A percentile compares a stretch with the other conserved stretches of the same genome.
These are phyloP conservation scores for Luffia ferchaultella DNA, from an alignment of 2,888 invertebrate genomes.

Conservation along the genomic window DNA sequence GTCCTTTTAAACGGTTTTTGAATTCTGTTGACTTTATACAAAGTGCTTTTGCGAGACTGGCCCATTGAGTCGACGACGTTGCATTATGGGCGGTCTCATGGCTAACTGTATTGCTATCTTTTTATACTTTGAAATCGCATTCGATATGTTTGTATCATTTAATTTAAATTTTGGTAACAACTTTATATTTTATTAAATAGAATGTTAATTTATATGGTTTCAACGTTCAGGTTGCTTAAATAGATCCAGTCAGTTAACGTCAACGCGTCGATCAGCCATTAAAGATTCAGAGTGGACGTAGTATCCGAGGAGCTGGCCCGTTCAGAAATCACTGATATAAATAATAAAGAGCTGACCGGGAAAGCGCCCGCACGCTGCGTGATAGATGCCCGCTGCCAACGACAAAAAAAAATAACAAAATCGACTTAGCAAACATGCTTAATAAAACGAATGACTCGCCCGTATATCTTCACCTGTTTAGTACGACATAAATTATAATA, in stretches of 20 bases:
- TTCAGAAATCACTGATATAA: not conserved
- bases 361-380: constrained; percentile 60
- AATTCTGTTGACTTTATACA: constrained; percentile 60
- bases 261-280: too few species aligned
- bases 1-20: constrained; percentile 53
- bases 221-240: too few species aligned
- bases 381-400: constrained; percentile 54
- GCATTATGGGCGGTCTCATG: constrained; percentile 4
- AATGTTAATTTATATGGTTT: too few species aligned
- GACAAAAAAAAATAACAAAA: constrained; percentile 62
- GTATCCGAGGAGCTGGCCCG: too few species aligned
- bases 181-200: too few species aligned
- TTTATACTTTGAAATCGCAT: not conserved
- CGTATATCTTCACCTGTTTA: constrained; percentile 66
- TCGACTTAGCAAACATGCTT: constrained; percentile 64
- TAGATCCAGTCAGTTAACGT: too few species aligned
- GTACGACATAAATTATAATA: constrained; percentile 64
- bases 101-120: not conserved
- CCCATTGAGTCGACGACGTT: too few species aligned
- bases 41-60: constrained; percentile 19
- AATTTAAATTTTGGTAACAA: too few species aligned
- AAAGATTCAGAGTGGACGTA: too few species aligned
- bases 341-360: constrained; percentile 55
- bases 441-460: constrained; percentile 62
- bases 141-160: too few species aligned